A percentile compares a stretch with the other conserved stretches of the same genome.
Evolutionary conservation across 2,888 invertebrate species (phyloP).

Genomic region (Pristionchus mayeri): DNA sequence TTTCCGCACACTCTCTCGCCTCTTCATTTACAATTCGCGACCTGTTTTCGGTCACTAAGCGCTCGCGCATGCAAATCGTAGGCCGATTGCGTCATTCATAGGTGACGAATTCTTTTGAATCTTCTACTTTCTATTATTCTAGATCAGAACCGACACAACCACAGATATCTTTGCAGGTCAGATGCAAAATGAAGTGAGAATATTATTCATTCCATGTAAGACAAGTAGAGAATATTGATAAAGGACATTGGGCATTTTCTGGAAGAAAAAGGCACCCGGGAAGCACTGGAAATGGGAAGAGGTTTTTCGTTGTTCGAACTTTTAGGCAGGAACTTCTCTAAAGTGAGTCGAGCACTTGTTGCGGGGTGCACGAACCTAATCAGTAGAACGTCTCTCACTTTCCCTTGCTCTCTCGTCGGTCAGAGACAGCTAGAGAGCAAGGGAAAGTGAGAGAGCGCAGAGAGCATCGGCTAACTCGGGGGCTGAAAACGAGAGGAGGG

Average conservation of each 20-base stretch:
- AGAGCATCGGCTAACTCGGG: not conserved
- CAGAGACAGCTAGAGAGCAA: not conserved
- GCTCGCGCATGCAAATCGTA: not conserved
- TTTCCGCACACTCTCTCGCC: not conserved
- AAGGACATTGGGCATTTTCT: too few relatives aligned
- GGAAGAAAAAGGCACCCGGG: too few relatives aligned
- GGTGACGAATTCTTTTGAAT: too few relatives aligned
- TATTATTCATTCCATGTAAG: too few relatives aligned
- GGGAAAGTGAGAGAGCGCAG: not conserved
- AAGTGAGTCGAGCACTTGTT: constrained; percentile 16
- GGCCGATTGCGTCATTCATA: not conserved
- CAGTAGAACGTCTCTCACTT: constrained; percentile 20
- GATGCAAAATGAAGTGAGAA: too few relatives aligned
- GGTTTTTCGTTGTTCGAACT: too few relatives aligned
- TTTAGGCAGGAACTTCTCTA: too few relatives aligned
- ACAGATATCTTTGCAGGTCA: too few relatives aligned
- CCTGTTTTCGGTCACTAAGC: not conserved
- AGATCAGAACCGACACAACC: too few relatives aligned
- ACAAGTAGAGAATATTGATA: too few relatives aligned
- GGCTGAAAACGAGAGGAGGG: constrained; percentile 11
- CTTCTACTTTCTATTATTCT: too few relatives aligned
- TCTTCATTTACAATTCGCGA: constrained; percentile 9
- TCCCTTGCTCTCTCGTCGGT: not conserved
- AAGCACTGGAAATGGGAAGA: too few relatives aligned
- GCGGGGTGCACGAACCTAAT: not conserved